Evolutionary conservation across 1,140 invertebrate genomes (phyloP), one percentile per base, ranked within the genome.

Genomic region (Meloidogyne hapla): DNA sequence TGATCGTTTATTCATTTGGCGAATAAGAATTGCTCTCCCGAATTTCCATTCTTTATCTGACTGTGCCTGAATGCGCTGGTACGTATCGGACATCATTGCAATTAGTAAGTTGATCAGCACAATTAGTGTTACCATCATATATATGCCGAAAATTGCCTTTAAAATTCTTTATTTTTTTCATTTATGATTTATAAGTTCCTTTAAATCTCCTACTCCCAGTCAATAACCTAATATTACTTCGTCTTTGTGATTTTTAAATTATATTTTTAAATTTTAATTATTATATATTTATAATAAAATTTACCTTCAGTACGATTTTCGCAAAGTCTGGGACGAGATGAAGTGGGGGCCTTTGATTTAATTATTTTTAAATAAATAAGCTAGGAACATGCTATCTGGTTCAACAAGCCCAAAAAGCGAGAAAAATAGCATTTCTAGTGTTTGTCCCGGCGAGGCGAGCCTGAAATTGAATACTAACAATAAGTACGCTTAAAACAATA

Each of bases 1-100:
- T 56, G 94, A 94, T 9, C 95, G 97, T 61, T 96, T 92, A 89
- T 98, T 95, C 95, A 99, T 99, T 87, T 96, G 96, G 80, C 95
- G 90, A 85, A 99, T 97, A 81, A 99, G 90, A 89, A 99, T 99
- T 63, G 96, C 97, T 82, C 98, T 89, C 40, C 96, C 96, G 87
- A 96, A 99, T 89, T 99, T 99, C 96, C 96, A 99, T 89, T 99
- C 96, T 83, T 96, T 97, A 89, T 99, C 96, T n/a, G 96, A 98
- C 91, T 99, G 95, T 63, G 95, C 93, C 91, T 94, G 93, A 87
- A 98, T 98, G 81, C 95, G 91, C 89, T 98, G 95, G 89, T 98
- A 98, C 82, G 96, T 98, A 90, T 98, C 95, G 86, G 94, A 95
- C 95, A 98, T 98, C 96, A 98, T 98, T 90, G 96, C 70, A 56